These are phyloP conservation scores for Saccopteryx bilineata DNA, from an alignment of 2,113 vertebrate species.

Conservation along the genomic window DNA sequence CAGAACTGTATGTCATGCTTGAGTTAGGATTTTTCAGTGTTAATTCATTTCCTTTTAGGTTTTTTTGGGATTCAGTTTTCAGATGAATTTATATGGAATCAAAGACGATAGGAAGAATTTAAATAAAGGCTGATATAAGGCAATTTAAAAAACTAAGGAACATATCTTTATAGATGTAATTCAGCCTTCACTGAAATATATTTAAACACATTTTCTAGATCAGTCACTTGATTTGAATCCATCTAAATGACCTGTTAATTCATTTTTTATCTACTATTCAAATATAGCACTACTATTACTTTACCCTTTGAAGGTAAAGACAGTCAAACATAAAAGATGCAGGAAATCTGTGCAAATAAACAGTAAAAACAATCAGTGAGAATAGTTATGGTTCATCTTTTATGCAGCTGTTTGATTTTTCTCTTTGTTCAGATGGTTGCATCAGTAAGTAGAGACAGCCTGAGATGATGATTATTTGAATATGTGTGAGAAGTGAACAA, in stretches of 20 bases:
- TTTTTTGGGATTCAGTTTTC: constrained; percentile 29
- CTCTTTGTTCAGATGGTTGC: not conserved
- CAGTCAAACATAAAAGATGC: not conserved
- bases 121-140: not conserved
- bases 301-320: not conserved
- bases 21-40: not conserved
- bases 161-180: not conserved
- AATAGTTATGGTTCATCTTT: constrained; percentile 18
- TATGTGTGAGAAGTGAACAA: not conserved
- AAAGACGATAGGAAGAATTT: not conserved
- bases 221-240: not conserved
- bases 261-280: not conserved
- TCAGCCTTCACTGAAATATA: not conserved
- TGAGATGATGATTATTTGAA: not conserved
- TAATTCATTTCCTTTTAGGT: not conserved
- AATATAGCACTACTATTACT: not conserved
- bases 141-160: not conserved
- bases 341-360: not conserved
- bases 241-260: not conserved
- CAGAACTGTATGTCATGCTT: not conserved
- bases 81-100: not conserved
- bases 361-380: not conserved
- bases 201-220: not conserved
- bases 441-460: not conserved
- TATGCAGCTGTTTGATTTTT: not conserved